A percentile compares a stretch with the other conserved stretches of the same genome.
Evolutionary conservation across 2,797 vertebrate species (phyloP).

Genomic region (Hapalemur alaotrensis): DNA sequence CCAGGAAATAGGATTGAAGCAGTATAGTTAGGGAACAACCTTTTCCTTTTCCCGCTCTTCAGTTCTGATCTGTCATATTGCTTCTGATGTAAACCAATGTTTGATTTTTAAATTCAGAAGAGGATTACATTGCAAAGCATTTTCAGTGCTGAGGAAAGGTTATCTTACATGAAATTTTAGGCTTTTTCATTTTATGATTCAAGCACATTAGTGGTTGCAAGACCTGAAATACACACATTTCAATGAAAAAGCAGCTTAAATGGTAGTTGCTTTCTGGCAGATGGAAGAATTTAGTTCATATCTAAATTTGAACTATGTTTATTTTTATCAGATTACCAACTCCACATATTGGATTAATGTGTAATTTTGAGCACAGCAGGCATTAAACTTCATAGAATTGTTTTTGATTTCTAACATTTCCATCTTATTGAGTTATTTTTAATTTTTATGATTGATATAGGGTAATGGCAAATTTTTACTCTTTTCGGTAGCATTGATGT

Average conservation of each 20-base stretch:
- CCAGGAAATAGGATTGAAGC: background rate
- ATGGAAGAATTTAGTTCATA: conserved; percentile 63
- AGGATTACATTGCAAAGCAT: conserved; percentile 61
- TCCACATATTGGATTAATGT: conserved; percentile 75
- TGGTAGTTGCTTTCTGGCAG: conserved; percentile 60
- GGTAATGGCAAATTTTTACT: background rate
- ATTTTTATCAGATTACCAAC: conserved; percentile 76
- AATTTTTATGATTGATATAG: conserved; percentile 30
- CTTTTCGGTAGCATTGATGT: background rate
- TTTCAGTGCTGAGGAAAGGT: conserved; percentile 62
- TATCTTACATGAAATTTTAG: conserved; percentile 66
- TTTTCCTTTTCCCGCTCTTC: background rate
- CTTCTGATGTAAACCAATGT: conserved; percentile 61
- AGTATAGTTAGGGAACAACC: background rate
- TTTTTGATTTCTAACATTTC: conserved; percentile 67
- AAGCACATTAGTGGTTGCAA: conserved; percentile 65
- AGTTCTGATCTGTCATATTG: background rate
- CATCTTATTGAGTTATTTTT: conserved; percentile 58
- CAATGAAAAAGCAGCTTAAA: conserved; percentile 36
- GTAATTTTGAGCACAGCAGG: conserved; percentile 60
- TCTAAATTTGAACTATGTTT: conserved; percentile 74
- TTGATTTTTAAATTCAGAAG: conserved; percentile 60
- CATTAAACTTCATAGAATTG: conserved; percentile 51
- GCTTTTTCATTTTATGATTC: conserved; percentile 67
- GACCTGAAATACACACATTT: conserved; percentile 63